These are phyloP conservation scores for Hiodon alosoides DNA, from an alignment of 2,113 vertebrate genomes.

Conservation along the genomic window DNA sequence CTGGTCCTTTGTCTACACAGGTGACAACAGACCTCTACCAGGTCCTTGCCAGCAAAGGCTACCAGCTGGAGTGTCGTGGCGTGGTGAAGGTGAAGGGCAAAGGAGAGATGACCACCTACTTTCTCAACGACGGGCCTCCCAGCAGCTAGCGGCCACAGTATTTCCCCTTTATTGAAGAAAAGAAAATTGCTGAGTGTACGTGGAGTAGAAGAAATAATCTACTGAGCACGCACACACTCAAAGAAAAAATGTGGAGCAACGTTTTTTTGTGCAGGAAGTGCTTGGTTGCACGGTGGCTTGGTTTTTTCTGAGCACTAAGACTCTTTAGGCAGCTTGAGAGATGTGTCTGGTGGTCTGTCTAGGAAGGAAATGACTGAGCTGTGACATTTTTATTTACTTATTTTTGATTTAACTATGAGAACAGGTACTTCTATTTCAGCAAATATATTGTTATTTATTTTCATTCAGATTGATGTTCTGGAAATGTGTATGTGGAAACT, in stretches of 20 bases:
- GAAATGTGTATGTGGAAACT: constrained; percentile 16
- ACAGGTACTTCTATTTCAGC: constrained; percentile 5
- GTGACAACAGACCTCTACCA: constrained; percentile 90
- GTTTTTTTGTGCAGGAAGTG: too few species aligned
- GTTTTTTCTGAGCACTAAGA: too few species aligned
- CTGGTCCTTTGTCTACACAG: constrained; percentile 48
- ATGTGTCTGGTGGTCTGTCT: too few species aligned
- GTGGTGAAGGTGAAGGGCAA: constrained; percentile 95
- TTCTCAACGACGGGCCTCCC: constrained; percentile 81
- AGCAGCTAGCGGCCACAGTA: constrained; percentile 76
- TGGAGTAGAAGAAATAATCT: too few species aligned
- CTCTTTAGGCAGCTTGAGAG: too few species aligned
- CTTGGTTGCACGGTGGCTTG: too few species aligned
- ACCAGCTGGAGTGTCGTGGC: constrained; percentile 84
- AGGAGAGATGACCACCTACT: constrained; percentile 97
- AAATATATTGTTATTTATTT: constrained; percentile 12
- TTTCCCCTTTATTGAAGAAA: constrained; percentile 21
- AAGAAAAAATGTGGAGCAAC: too few species aligned
- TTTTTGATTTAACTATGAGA: not conserved
- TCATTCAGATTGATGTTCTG: constrained; percentile 12
- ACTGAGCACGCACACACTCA: too few species aligned
- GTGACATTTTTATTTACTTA: not conserved
- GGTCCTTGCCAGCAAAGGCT: constrained; percentile 83
- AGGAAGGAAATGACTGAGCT: not conserved
- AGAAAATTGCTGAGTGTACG: too few species aligned